A percentile compares a stretch with the other conserved stretches of the same genome.
These are phyloP conservation scores for Napeogenes sylphis DNA, from an alignment of 2,888 invertebrate genomes.

Conservation along the genomic window DNA sequence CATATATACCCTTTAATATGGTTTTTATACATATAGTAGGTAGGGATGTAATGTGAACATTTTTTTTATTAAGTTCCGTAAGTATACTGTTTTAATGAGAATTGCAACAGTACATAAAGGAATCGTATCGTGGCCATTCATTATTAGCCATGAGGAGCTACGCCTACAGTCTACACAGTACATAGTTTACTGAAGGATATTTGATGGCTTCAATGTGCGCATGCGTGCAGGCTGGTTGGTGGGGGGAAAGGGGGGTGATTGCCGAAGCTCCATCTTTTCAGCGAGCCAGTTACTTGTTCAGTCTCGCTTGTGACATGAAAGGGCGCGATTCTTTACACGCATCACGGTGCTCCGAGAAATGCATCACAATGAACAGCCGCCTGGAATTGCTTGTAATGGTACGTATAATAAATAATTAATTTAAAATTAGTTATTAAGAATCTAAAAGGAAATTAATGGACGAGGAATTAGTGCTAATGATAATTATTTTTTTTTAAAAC, in stretches of 20 bases:
- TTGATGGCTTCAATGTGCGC: conserved; percentile 43
- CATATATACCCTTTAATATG: no score
- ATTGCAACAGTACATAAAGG: not conserved
- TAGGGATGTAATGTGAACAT: no score
- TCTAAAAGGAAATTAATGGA: no score
- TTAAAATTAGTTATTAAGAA: no score
- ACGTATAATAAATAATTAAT: conserved; percentile 38
- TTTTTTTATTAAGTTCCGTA: no score
- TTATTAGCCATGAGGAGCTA: conserved; percentile 30
- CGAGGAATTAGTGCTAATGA: no score
- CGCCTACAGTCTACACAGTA: no score
- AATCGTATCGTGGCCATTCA: conserved; percentile 43
- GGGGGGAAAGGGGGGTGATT: conserved; percentile 11
- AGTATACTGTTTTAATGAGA: no score
- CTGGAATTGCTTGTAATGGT: conserved; percentile 78
- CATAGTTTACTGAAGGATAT: conserved; percentile 39
- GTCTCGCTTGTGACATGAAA: conserved; percentile 79
- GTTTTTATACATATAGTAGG: no score
- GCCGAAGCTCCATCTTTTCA: conserved; percentile 57
- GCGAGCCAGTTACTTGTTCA: conserved; percentile 59
- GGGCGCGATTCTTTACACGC: conserved; percentile 73
- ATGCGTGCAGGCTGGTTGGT: conserved; percentile 46
- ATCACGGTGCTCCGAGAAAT: conserved; percentile 82
- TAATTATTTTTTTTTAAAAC: no score
- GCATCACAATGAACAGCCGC: conserved; percentile 83